Conservation (phyloP, 2,797 vertebrate species). For the Varecia variegata region DNA sequence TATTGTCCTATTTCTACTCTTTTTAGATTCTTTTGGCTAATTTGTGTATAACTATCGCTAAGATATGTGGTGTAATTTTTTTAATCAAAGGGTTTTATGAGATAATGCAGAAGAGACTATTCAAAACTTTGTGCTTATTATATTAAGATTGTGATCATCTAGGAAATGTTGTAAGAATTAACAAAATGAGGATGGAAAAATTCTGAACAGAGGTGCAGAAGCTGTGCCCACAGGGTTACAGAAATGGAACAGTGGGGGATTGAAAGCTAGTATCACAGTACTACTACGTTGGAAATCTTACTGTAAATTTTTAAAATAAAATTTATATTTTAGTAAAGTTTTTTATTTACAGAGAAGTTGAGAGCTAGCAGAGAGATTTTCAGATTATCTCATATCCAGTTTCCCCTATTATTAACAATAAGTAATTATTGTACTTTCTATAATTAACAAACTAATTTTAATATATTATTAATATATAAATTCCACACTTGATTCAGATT, state of each 20-base stretch:
- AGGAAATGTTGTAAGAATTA: neutral
- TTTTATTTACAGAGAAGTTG: neutral
- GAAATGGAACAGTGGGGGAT: neutral
- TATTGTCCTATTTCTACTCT: neutral
- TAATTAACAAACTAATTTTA: neutral
- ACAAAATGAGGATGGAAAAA: neutral
- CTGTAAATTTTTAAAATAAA: neutral
- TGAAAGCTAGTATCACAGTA: neutral
- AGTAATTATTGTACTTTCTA: neutral
- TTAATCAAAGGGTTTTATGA: neutral
- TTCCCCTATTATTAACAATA: neutral
- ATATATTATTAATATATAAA: neutral
- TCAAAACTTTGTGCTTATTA: neutral
- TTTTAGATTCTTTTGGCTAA: neutral
- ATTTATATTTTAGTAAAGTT: neutral
- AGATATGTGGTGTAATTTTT: neutral
- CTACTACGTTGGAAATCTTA: neutral
- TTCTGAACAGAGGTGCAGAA: neutral
- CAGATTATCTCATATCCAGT: neutral
- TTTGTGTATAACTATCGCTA: neutral
- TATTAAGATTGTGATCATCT: neutral
- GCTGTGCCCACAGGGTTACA: fast-evolving
- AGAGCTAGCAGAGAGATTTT: neutral
- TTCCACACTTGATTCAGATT: neutral
- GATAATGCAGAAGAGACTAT: neutral